Evolutionary conservation across 1,140 invertebrate genomes (phyloP), one percentile per base, ranked within the genome.

Genomic region (Uloborus diversus): DNA sequence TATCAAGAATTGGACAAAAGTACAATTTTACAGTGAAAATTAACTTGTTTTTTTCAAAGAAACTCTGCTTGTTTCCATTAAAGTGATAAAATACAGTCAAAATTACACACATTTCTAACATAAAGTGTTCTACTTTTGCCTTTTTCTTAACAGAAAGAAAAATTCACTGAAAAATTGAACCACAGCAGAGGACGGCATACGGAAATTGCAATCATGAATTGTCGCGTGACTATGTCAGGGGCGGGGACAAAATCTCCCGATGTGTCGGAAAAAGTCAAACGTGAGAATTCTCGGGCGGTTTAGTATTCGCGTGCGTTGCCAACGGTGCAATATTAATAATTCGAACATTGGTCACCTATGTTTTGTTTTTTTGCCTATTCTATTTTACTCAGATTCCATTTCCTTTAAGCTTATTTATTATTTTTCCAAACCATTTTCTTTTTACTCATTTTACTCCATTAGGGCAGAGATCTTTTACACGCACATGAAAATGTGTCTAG

Each of bases 351-450:
- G n/a, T n/a, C n/a, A n/a, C n/a, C n/a, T n/a, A n/a, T n/a, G 5
- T 17, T 53, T 53, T 53, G 51, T 5, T 53, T 53, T 53, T 53
- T 53, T 9, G 7, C 25, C n/a, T 47, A 47, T 3, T n/a, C n/a
- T 47, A 14, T 47, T n/a, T 4, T 53, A 20, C 25, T 23, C 9
- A 23, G 51, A 20, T 53, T 53, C 51, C 51, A 53, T 53, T 53
- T 53, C 51, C 51, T 53, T 53, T 53, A 53, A 53, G 51, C 51
- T 53, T 53, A 53, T 53, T 53, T 53, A 23, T 53, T 53, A 53
- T 53, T 53, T 53, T 53, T 53, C 51, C n/a, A 17, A 17, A 53
- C 51, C n/a, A 1, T 53, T 53, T 53, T 53, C n/a, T n/a, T 53
- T 53, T 53, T 53, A 9, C 51, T n/a, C 25, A 23, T 17, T 20